A percentile compares a stretch with the other conserved stretches of the same genome.
These are phyloP conservation scores for Parambassis ranga DNA, from an alignment of 2,797 vertebrate genomes.

Conservation along the genomic window DNA sequence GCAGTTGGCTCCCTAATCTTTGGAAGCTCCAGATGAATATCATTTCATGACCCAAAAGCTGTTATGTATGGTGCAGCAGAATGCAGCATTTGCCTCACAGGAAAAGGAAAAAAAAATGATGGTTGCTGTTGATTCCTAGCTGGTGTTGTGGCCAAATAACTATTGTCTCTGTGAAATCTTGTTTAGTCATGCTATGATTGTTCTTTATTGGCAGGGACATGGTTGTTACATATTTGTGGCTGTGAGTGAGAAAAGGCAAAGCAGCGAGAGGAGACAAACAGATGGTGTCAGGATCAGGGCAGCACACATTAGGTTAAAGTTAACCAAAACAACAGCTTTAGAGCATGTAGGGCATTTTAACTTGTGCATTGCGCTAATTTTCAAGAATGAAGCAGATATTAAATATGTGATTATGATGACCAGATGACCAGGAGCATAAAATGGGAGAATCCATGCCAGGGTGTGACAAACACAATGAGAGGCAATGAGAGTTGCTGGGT, in stretches of 20 bases:
- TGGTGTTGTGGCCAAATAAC: constrained; percentile 46
- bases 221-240: constrained; percentile 48
- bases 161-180: constrained; percentile 62
- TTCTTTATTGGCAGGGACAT: constrained; percentile 52
- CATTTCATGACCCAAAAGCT: constrained; percentile 47
- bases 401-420: constrained; percentile 41
- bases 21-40: constrained; percentile 68
- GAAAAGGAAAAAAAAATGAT: neutral
- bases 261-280: constrained; percentile 33
- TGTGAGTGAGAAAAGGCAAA: constrained; percentile 27
- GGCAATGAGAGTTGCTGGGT: constrained; percentile 34
- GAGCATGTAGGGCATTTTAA: constrained; percentile 6
- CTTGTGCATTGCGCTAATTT: constrained; percentile 13
- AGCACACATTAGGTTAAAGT: constrained; percentile 26
- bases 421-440: constrained; percentile 42
- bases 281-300: constrained; percentile 45
- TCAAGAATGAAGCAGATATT: constrained; percentile 20
- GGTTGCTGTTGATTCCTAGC: constrained; percentile 28
- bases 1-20: constrained; percentile 77
- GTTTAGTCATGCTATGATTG: constrained; percentile 59
- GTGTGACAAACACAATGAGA: constrained; percentile 50
- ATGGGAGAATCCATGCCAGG: constrained; percentile 21
- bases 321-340: constrained; percentile 24
- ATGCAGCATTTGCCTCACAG: constrained; percentile 16
- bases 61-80: constrained; percentile 28